Percentiles rank a stretch among this genome's conserved stretches.
Evolutionary conservation across 2,888 invertebrate genomes (phyloP).

Genomic region (Caradrina clavipalpis): DNA sequence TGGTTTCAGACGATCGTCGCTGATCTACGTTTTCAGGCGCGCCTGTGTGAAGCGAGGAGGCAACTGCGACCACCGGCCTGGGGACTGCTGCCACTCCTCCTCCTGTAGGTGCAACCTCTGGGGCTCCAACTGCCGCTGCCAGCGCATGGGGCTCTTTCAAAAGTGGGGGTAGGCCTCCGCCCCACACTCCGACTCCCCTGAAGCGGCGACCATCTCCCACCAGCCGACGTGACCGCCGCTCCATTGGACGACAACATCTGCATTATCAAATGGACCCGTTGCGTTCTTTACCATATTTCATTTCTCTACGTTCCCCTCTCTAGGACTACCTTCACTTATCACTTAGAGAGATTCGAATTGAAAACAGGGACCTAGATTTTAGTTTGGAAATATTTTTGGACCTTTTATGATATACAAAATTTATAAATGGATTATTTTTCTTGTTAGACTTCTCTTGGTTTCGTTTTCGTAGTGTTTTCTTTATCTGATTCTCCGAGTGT

Average conservation of each 20-base stretch:
- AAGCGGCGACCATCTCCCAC: conserved; percentile 83
- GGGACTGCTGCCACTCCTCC: conserved; percentile 96
- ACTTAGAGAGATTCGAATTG: conserved; percentile 78
- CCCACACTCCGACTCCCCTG: conserved; percentile 71
- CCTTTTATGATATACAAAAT: conserved; percentile 82
- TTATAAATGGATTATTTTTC: conserved; percentile 68
- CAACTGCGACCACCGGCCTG: conserved; percentile 96
- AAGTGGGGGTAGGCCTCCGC: conserved; percentile 93
- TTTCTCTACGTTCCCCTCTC: conserved; percentile 55
- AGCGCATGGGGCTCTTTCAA: conserved; percentile 97
- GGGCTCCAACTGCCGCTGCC: conserved; percentile 97
- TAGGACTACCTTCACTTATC: conserved; percentile 61
- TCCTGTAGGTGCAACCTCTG: conserved; percentile 97
- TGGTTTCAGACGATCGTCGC: conserved; percentile 95
- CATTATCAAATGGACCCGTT: conserved; percentile 84
- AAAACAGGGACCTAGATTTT: conserved; percentile 89
- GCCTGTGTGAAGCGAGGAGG: conserved; percentile 95
- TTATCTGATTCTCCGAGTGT: conserved; percentile 86
- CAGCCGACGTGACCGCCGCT: conserved; percentile 87
- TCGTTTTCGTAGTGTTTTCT: conserved; percentile 67
- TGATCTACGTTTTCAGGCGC: conserved; percentile 96
- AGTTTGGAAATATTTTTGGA: conserved; percentile 88
- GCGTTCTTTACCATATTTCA: conserved; percentile 76
- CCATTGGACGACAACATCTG: conserved; percentile 84
- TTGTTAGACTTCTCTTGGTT: conserved; percentile 60